Base-by-base conservation (phyloP, 2,113 vertebrate species). In the Siniperca knerii region DNA sequence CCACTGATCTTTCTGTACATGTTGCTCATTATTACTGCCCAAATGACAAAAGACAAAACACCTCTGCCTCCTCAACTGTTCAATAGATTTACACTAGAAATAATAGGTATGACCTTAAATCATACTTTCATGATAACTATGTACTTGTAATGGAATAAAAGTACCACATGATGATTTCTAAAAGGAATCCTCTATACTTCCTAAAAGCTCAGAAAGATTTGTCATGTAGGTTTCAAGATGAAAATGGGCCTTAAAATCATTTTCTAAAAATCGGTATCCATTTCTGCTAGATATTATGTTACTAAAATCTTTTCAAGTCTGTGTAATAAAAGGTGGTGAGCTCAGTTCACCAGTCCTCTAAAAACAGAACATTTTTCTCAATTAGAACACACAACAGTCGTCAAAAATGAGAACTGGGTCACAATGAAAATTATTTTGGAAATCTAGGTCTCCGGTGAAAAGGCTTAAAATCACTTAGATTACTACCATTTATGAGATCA, bases 321-420 rank as follows among this genome's bases (percentile, higher is more conserved):
- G 60, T 58, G 72, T 6, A 65, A 52, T 48, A 65, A 79, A 84
- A 83, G 21, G 40, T 29, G 44, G 33, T 46, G 77, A 85, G 71
- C 70, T 80, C 71, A 58, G 60, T 58, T 73, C 25, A 25, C 25
- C 25, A 58, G 44, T 42, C 13, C 61, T 71, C 62, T 82, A 77
- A 77, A 88, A 89, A 81, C 66, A 75, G 82, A 83, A 44, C 62
- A 50, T 65, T 85, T 81, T 87, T 73, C 74, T 83, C 68, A 80
- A 83, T 86, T 79, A 79, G 55, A 82, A 62, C 61, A 25, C 75
- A 80, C 61, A 81, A 77, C 74, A 79, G 61, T 78, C 57, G 42
- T 79, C 58, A 83, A 86, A 74, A 90, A 86, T 6, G 33, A 89
- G 85, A 93, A 90, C 74, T 87, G 66, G 92, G 90, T 90, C 90